Percentiles rank a stretch among this genome's conserved stretches.
Conservation (phyloP, 2,113 vertebrate species). For the Zapus hudsonius region DNA sequence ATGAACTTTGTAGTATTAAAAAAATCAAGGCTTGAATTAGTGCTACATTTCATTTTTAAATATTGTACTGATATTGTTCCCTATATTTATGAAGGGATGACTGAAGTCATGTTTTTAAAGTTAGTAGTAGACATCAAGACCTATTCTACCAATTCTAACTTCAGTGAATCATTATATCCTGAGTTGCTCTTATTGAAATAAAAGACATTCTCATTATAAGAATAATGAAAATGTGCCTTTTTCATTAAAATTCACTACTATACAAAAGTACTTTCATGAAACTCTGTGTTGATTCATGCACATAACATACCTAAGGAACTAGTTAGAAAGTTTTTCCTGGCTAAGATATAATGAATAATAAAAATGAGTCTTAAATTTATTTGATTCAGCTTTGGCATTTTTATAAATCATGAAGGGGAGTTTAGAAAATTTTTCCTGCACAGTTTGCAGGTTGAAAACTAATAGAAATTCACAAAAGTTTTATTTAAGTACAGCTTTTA, state of each 20-base stretch:
- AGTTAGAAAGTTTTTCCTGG: slow-evolving; percentile 68
- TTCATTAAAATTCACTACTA: slow-evolving; percentile 63
- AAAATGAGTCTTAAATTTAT: slow-evolving; percentile 49
- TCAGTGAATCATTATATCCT: background rate
- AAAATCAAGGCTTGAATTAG: slow-evolving; percentile 48
- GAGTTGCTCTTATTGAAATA: slow-evolving; percentile 52
- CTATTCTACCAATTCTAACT: background rate
- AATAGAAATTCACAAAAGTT: slow-evolving; percentile 16
- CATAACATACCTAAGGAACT: slow-evolving; percentile 66
- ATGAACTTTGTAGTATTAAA: slow-evolving; percentile 1
- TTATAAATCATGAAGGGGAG: slow-evolving; percentile 28
- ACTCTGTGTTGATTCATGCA: slow-evolving; percentile 76
- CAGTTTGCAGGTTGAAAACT: slow-evolving; percentile 14
- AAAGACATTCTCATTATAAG: slow-evolving; percentile 62
- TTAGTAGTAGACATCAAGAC: background rate
- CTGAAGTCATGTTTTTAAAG: slow-evolving; percentile 16
- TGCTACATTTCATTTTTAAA: background rate
- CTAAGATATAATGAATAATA: slow-evolving; percentile 67
- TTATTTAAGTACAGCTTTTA: slow-evolving; percentile 58
- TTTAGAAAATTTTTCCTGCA: slow-evolving; percentile 9
- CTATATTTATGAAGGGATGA: background rate
- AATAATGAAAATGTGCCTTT: slow-evolving; percentile 47
- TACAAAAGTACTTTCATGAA: slow-evolving; percentile 73
- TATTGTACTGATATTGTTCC: background rate
- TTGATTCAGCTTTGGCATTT: slow-evolving; percentile 61